Evolutionary conservation across 2,113 vertebrate species (phyloP).

Genomic region (Vombatus ursinus): DNA sequence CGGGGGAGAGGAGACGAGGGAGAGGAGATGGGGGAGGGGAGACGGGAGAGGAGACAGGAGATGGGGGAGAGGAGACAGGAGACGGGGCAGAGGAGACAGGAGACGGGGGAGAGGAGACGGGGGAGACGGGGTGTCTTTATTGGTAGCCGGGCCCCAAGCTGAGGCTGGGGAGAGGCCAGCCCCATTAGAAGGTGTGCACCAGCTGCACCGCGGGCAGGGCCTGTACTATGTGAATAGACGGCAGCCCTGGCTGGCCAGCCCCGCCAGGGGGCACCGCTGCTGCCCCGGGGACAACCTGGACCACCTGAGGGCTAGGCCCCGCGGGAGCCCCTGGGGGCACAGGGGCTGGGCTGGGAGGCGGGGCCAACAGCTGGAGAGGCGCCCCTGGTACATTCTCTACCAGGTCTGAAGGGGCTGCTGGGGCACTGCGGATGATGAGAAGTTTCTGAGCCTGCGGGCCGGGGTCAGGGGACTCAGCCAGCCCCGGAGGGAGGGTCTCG

Average conservation of each 20-base stretch:
- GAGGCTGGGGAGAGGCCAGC: not conserved
- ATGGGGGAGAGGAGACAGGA: too few relatives aligned
- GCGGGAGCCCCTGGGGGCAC: not conserved
- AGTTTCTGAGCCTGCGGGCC: slow-evolving; percentile 72
- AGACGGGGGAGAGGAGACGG: too few relatives aligned
- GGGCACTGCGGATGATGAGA: slow-evolving; percentile 80
- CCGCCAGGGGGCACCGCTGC: slow-evolving; percentile 23
- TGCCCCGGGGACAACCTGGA: slow-evolving; percentile 76
- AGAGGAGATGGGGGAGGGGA: too few relatives aligned
- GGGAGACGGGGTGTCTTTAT: slow-evolving; percentile 59
- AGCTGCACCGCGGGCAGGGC: slow-evolving; percentile 75
- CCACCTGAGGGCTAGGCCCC: slow-evolving; percentile 64
- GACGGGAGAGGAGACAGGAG: too few relatives aligned
- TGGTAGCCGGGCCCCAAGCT: slow-evolving; percentile 29
- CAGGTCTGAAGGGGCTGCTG: slow-evolving; percentile 71
- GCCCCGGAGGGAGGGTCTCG: slow-evolving; percentile 67
- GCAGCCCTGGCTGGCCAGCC: slow-evolving; percentile 59
- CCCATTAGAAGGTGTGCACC: slow-evolving; percentile 83
- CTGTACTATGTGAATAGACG: slow-evolving; percentile 80
- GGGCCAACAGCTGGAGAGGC: slow-evolving; percentile 69
- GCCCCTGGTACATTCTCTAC: slow-evolving; percentile 64
- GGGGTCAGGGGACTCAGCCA: slow-evolving; percentile 52
- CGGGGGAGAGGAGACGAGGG: too few relatives aligned
- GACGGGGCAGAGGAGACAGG: too few relatives aligned
- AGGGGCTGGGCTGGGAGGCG: not conserved